phyloP scores from a whole-genome alignment of 2,888 invertebrate species.

The Calameuta idolon region DNA sequence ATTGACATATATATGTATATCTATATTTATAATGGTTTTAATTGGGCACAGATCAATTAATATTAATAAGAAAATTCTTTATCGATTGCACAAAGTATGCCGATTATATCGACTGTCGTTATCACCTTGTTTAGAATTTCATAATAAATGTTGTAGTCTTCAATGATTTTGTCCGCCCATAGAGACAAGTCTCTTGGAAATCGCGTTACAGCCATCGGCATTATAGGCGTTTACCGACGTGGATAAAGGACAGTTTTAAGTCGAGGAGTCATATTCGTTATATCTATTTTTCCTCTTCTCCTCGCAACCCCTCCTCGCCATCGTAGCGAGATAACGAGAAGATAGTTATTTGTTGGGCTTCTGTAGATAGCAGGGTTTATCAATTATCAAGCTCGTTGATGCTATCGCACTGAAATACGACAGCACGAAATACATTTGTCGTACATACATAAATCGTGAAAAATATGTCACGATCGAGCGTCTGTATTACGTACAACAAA shows the following conservation, averaged over 20 bases:
- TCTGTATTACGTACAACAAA: neutral
- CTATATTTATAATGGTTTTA: neutral
- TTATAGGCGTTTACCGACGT: neutral
- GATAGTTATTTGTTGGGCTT: slow-evolving; percentile 8
- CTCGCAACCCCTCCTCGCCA: neutral
- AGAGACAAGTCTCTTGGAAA: neutral
- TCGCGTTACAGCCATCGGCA: neutral
- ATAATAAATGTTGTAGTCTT: neutral
- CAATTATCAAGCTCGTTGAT: slow-evolving; percentile 6
- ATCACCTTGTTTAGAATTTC: neutral
- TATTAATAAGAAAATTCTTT: neutral
- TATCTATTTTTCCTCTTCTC: neutral
- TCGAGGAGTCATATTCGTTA: neutral
- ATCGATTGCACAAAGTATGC: no score
- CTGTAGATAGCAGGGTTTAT: slow-evolving; percentile 6
- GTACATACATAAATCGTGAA: neutral
- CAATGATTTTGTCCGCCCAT: neutral
- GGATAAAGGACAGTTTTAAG: neutral
- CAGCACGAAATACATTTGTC: neutral
- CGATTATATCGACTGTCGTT: neutral
- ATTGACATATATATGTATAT: neutral
- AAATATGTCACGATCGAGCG: neutral
- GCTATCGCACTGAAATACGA: neutral
- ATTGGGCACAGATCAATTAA: neutral
- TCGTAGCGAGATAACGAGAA: neutral